phyloP scores from a whole-genome alignment of 2,113 vertebrate genomes.

The Strigops habroptila region DNA sequence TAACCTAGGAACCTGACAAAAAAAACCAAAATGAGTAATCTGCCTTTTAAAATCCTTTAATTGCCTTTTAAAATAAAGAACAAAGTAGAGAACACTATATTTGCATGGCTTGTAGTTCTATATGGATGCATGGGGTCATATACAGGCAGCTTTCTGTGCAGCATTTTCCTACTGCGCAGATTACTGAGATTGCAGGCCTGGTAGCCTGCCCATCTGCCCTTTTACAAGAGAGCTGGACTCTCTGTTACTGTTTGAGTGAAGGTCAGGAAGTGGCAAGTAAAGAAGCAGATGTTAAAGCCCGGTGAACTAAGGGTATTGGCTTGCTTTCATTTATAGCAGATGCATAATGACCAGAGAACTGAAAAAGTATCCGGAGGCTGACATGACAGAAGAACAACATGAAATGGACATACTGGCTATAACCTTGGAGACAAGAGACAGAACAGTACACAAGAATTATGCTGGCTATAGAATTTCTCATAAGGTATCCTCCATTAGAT shows the following conservation, averaged over 20 bases:
- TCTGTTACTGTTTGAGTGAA: neutral
- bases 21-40: rapidly evolving
- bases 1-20: neutral
- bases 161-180: neutral
- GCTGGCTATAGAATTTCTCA: neutral
- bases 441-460: neutral
- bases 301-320: neutral
- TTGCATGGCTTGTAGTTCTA: neutral
- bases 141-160: neutral
- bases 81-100: neutral
- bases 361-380: neutral
- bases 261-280: neutral
- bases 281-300: neutral
- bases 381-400: neutral
- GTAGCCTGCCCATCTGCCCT: neutral
- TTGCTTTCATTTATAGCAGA: neutral
- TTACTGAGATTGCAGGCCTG: neutral
- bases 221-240: neutral
- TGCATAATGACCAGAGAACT: neutral
- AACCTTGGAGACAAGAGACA: neutral
- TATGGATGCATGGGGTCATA: rapidly evolving
- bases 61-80: neutral
- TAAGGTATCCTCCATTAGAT: neutral
- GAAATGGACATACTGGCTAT: neutral
- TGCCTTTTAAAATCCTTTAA: neutral